Base-by-base conservation (phyloP, 2,113 vertebrate species). In the Platysternon megacephalum region DNA sequence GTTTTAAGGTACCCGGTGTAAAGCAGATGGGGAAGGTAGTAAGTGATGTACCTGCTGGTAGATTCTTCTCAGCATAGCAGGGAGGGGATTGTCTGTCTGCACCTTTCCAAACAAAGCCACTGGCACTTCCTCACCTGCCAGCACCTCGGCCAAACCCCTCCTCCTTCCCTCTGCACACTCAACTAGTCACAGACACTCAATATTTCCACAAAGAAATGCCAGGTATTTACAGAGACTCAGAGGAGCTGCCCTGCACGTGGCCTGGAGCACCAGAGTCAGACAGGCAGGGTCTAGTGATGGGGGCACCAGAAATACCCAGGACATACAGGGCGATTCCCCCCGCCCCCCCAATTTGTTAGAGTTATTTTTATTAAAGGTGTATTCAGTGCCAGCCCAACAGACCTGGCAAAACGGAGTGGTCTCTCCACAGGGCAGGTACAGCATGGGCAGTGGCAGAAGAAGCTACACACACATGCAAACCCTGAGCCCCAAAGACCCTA, bases 311-410 rank as follows among this genome's bases (percentile, higher is more conserved):
- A 91, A 81, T 32, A 42, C 58, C 39, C 74, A 68, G 74, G 39
- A 44, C 19, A 76, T 35, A 24, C 24, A 48, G 21, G 29, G 16
- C 19, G 28, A 81, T 26, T 11, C 46, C 6, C 21, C 0, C 1
- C 11, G 72, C 61, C 1, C 13, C 5, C 0, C 26, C 0, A 3
- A 83, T 92, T 89, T 80, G 19, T 1, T 83, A 89, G 85, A 78
- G 92, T 92, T 95, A 89, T 87, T 97, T 92, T 80, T 82, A 81
- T 80, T 85, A 80, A 85, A 72, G 96, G 84, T 84, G 65, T 56
- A 32, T 0, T 26, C 2, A 2, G 88, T 87, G 95, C 93, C 90
- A 96, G 65, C 84, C 11, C 10, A 29, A 11, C 55, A 6, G 65
- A 13, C 58, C 46, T 68, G 46, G 61, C 24, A n/a, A 72, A 53